Base-by-base conservation (phyloP, 2,888 invertebrate species). In the Lasius fuliginosus region DNA sequence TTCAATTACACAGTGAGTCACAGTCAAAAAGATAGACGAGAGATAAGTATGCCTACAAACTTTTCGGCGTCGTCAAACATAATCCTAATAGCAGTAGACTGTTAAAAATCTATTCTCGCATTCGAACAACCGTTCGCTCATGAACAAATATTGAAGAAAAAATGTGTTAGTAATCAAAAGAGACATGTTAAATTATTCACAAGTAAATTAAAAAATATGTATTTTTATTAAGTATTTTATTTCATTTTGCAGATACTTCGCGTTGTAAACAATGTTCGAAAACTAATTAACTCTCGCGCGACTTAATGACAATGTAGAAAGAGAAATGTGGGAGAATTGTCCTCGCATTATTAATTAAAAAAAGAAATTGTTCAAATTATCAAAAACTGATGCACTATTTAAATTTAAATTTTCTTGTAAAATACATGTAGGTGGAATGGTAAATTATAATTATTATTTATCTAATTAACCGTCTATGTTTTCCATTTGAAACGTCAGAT, bases 1-100 rank as follows among this genome's bases (percentile, higher is more conserved):
- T 94, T 94, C 91, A 87, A 94, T 94, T 94, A 94, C 88, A 79
- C 84, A 84, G 87, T 93, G 94, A 94, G 92, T 94, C 94, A 93
- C 89, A 85, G 88, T 89, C 90, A 86, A 90, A 91, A 91, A 91
- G 83, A 90, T 87, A 75, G 85, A 15, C 36, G 36, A 53, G 18
- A 40, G 33, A 60, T 83, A 82, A 82, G 82, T 60, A 68, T 53
- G 65, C 49, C 64, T 67, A 36, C 49, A 83, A 62, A 27, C 74
- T 76, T 74, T 62, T 60, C 33, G 42, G 27, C 60, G 15, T 18
- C n/a, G 42, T 3, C 27, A 12, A 67, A 30, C 23, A 9, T 23
- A 40, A 36, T 60, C 18, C 18, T 60, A 18, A 18, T 6, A 1
- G 18, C 23, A 23, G 23, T 40, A n/a, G 40, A 42, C 27, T 60